A percentile compares a stretch with the other conserved stretches of the same genome.
These are phyloP conservation scores for Phaonia tiefii DNA, from an alignment of 2,888 invertebrate species.

Conservation along the genomic window DNA sequence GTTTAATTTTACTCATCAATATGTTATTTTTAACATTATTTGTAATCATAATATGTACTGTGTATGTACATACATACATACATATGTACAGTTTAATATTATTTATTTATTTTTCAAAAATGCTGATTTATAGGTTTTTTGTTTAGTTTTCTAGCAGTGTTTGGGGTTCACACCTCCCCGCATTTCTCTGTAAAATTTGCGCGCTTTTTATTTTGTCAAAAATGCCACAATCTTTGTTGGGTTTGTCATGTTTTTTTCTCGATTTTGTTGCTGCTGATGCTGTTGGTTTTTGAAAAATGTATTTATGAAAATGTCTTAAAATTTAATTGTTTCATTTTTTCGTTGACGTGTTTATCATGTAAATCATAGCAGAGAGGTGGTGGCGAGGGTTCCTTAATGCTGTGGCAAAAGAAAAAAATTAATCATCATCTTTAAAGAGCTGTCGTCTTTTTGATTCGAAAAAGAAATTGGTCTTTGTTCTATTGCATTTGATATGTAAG, in stretches of 20 bases:
- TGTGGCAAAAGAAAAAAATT: conserved; percentile 3
- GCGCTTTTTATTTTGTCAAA: conserved; percentile 48
- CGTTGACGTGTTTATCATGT: conserved; percentile 41
- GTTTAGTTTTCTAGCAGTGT: conserved; percentile 20
- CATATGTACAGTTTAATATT: background rate
- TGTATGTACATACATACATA: conserved; percentile 6
- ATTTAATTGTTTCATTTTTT: conserved; percentile 58
- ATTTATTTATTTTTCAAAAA: conserved; percentile 48
- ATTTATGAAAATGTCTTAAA: conserved; percentile 55
- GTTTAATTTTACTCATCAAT: conserved; percentile 12
- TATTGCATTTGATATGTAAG: background rate
- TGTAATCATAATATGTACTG: too few relatives aligned
- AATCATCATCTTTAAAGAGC: conserved; percentile 35
- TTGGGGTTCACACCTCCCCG: conserved; percentile 59
- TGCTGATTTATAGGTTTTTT: conserved; percentile 28
- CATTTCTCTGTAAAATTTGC: conserved; percentile 71
- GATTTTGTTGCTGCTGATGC: background rate
- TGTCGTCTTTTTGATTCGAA: background rate
- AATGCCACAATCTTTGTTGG: conserved; percentile 50
- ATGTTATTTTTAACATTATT: conserved; percentile 25
- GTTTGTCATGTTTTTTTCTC: conserved; percentile 41
- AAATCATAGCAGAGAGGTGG: conserved; percentile 21
- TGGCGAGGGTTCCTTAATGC: background rate
- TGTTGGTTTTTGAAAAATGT: conserved; percentile 11
- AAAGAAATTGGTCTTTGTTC: conserved; percentile 5